Conservation (phyloP, 2,888 invertebrate genomes). For the Nephrotoma flavescens region DNA sequence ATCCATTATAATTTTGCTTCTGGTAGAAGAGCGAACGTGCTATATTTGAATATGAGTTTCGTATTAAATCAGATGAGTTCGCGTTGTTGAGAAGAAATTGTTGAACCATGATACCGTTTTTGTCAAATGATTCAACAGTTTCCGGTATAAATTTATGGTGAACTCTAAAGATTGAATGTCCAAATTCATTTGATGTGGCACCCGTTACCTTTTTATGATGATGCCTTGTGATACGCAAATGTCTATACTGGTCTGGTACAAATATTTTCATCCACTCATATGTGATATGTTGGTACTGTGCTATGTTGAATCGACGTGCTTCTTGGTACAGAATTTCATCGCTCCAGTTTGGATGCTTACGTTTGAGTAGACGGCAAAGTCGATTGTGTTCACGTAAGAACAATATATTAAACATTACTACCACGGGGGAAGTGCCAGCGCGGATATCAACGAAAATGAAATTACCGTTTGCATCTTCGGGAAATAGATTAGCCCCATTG, state of each 20-base stretch:
- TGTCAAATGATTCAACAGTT: slow-evolving; percentile 24
- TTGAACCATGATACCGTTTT: slow-evolving; percentile 4
- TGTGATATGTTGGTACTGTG: slow-evolving; percentile 44
- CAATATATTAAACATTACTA: slow-evolving; percentile 38
- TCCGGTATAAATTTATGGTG: slow-evolving; percentile 46
- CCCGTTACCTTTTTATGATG: slow-evolving; percentile 20
- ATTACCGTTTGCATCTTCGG: background rate
- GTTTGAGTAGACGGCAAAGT: slow-evolving; percentile 33
- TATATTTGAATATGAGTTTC: slow-evolving; percentile 23
- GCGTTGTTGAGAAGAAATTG: background rate
- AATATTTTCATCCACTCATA: slow-evolving; percentile 40
- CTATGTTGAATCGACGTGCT: slow-evolving; percentile 37
- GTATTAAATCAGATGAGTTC: background rate
- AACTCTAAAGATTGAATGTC: slow-evolving; percentile 61
- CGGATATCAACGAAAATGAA: slow-evolving; percentile 34
- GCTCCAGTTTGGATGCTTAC: slow-evolving; percentile 40
- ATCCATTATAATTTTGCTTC: slow-evolving; percentile 7
- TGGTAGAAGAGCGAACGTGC: slow-evolving; percentile 40
- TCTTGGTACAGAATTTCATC: slow-evolving; percentile 44
- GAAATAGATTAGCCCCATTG: background rate
- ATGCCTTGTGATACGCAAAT: background rate
- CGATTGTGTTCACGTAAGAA: slow-evolving; percentile 42
- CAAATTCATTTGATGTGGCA: slow-evolving; percentile 48
- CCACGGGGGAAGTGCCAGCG: slow-evolving; percentile 38
- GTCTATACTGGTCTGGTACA: background rate